These are phyloP conservation scores for Ornithoptera alexandrae DNA, from an alignment of 2,888 invertebrate genomes.

Conservation along the genomic window DNA sequence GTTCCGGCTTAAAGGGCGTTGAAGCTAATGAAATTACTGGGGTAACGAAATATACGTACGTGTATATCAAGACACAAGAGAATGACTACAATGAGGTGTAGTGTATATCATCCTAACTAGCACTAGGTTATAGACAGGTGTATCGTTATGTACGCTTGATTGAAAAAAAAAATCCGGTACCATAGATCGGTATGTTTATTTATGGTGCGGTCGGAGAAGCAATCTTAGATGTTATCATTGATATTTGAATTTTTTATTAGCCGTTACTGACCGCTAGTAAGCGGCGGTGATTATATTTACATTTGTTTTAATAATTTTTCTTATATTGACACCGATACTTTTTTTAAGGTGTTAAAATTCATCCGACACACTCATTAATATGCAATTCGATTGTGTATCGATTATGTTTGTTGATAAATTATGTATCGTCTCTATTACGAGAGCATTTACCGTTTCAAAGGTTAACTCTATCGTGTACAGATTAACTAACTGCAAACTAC, in stretches of 20 bases:
- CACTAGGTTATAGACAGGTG: too few species aligned
- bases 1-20: too few species aligned
- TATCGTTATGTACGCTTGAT: too few species aligned
- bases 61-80: too few species aligned
- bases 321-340: neutral
- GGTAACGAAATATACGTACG: too few species aligned
- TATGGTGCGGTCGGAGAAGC: conserved; percentile 30
- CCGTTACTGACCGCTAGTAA: conserved; percentile 29
- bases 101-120: too few species aligned
- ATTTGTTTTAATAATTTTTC: conserved; percentile 29
- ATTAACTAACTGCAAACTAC: too few species aligned
- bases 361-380: conserved; percentile 17
- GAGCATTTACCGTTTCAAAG: neutral
- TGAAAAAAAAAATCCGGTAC: conserved; percentile 17
- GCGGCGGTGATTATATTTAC: conserved; percentile 31
- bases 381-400: conserved; percentile 11
- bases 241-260: conserved; percentile 29
- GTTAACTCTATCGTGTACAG: neutral
- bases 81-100: too few species aligned
- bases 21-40: too few species aligned
- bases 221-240: conserved; percentile 36
- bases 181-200: conserved; percentile 32
- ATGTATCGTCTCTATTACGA: neutral
- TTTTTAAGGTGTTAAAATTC: conserved; percentile 22
- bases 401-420: conserved; percentile 8